Evolutionary conservation across 2,888 invertebrate species (phyloP).

Genomic region (Theretra japonica): DNA sequence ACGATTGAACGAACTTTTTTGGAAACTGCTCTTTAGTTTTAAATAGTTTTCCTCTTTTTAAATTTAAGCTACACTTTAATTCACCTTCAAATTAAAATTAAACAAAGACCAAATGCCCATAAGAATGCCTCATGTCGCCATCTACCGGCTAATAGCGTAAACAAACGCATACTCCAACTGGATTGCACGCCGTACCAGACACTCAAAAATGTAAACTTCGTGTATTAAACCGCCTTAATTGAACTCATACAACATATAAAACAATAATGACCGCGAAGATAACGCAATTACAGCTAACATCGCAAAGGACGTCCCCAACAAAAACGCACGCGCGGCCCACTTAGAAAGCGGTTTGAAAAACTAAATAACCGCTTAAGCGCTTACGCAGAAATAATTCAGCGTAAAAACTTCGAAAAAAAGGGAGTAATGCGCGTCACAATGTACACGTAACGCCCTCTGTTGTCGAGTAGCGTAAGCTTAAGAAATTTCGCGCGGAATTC

Average conservation of each 20-base stretch:
- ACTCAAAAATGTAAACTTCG: constrained; percentile 33
- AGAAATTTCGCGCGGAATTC: constrained; percentile 75
- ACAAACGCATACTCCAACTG: constrained; percentile 29
- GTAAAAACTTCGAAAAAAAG: constrained; percentile 68
- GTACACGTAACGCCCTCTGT: constrained; percentile 81
- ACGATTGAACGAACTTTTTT: too few relatives aligned
- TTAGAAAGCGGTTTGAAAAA: constrained; percentile 83
- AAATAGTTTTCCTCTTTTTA: background rate
- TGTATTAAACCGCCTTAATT: constrained; percentile 44
- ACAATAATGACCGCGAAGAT: constrained; percentile 66
- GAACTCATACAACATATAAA: constrained; percentile 65
- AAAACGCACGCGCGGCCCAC: constrained; percentile 69
- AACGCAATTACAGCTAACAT: constrained; percentile 76
- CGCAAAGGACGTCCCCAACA: constrained; percentile 72
- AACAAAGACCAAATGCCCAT: background rate
- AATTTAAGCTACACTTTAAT: background rate
- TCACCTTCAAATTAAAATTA: background rate
- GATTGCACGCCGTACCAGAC: constrained; percentile 26
- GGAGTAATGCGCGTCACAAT: constrained; percentile 68
- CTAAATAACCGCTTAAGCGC: constrained; percentile 79
- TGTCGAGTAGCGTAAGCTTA: constrained; percentile 72
- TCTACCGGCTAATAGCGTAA: constrained; percentile 52
- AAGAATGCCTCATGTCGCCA: constrained; percentile 46
- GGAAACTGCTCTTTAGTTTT: background rate
- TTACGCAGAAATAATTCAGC: constrained; percentile 78